Conservation (phyloP, 2,888 invertebrate species). For the Drosophila imparisetae region DNA sequence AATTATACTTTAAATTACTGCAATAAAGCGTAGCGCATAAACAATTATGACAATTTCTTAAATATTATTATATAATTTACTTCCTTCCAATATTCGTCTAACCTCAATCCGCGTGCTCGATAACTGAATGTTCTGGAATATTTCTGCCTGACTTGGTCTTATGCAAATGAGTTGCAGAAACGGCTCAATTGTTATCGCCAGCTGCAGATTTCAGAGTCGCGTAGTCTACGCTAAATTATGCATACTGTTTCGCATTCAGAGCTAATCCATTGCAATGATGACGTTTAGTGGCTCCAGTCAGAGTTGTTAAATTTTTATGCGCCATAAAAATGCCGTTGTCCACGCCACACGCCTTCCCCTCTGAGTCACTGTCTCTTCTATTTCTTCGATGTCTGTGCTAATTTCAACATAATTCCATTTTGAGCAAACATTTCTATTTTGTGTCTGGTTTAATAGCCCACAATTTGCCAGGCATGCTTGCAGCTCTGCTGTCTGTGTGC, state of each 20-base stretch:
- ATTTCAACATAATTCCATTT: conserved; percentile 68
- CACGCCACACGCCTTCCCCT: neutral
- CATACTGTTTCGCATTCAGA: conserved; percentile 50
- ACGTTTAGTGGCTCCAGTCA: conserved; percentile 66
- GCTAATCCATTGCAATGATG: conserved; percentile 76
- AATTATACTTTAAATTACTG: neutral
- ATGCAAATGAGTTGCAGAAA: conserved; percentile 68
- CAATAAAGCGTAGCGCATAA: neutral
- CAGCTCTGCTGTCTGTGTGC: conserved; percentile 7
- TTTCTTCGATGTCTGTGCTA: conserved; percentile 47
- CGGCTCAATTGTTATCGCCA: conserved; percentile 50
- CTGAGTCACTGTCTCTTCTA: conserved; percentile 4
- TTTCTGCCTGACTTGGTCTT: conserved; percentile 8
- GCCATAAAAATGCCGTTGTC: conserved; percentile 53
- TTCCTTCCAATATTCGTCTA: neutral
- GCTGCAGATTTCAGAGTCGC: conserved; percentile 56
- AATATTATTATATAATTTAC: neutral
- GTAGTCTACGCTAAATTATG: conserved; percentile 38
- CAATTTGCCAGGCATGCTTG: conserved; percentile 22
- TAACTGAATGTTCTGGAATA: neutral
- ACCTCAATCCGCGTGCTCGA: neutral
- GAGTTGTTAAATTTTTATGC: conserved; percentile 75
- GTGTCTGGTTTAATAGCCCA: conserved; percentile 54
- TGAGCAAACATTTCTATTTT: conserved; percentile 28
- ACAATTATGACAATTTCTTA: neutral